Evolutionary conservation across 2,888 invertebrate genomes (phyloP).

Genomic region (Litoditis marina): DNA sequence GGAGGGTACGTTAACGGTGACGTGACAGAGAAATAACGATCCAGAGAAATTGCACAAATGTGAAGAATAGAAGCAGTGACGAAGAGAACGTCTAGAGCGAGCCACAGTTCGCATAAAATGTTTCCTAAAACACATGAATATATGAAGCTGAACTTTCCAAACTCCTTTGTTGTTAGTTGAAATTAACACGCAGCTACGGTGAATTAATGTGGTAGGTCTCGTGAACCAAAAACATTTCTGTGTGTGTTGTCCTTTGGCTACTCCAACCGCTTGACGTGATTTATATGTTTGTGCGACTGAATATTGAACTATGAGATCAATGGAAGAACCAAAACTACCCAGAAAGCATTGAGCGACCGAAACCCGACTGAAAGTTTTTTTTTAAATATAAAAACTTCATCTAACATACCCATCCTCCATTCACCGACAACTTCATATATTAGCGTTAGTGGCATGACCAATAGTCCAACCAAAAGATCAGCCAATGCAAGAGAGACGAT

Average conservation of each 20-base stretch:
- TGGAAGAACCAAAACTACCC: no score
- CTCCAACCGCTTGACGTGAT: no score
- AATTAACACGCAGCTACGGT: neutral
- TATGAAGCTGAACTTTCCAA: neutral
- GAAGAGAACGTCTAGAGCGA: conserved; percentile 65
- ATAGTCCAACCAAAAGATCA: conserved; percentile 63
- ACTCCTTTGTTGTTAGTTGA: neutral
- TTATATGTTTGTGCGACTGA: no score
- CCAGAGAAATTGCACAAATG: conserved; percentile 60
- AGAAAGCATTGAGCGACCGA: no score
- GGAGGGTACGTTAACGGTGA: conserved; percentile 57
- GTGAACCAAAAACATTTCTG: no score
- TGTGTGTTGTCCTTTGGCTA: no score
- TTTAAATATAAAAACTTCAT: neutral
- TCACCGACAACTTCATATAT: conserved; percentile 66
- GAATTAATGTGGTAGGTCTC: no score
- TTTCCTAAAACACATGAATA: conserved; percentile 40
- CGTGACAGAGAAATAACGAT: conserved; percentile 60
- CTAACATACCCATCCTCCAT: conserved; percentile 63
- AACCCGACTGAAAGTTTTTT: neutral
- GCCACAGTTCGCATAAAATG: conserved; percentile 66
- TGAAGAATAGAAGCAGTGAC: conserved; percentile 66
- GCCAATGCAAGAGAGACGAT: conserved; percentile 63
- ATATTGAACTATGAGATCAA: no score
- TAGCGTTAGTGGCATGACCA: conserved; percentile 66